phyloP scores from a whole-genome alignment of 2,113 vertebrate genomes.

The Platichthys stellatus region DNA sequence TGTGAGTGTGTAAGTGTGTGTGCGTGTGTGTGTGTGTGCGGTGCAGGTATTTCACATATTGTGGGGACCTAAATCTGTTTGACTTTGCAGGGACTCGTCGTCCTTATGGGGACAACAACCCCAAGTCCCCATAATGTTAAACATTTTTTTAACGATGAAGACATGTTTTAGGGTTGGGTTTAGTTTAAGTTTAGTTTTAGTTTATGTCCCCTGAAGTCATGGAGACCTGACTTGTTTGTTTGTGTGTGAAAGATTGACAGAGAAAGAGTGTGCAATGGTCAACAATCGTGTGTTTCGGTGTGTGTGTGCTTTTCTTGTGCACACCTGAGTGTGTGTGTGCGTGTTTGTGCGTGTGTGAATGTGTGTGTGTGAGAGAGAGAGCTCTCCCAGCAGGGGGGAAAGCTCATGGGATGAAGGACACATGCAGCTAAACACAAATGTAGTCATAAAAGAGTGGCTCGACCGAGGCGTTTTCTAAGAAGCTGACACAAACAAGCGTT shows the following conservation, averaged over 20 bases:
- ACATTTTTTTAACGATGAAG: no score
- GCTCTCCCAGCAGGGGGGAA: slow-evolving; percentile 62
- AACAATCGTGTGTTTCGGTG: slow-evolving; percentile 29
- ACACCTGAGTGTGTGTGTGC: slow-evolving; percentile 29
- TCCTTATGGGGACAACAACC: no score
- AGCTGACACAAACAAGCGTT: slow-evolving; percentile 43
- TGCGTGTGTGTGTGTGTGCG: slow-evolving; percentile 20
- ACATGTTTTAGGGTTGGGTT: no score
- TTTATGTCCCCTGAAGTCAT: background rate
- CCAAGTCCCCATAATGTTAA: no score
- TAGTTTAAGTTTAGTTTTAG: no score
- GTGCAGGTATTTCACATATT: no score
- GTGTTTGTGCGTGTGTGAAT: slow-evolving; percentile 23
- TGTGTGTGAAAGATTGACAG: slow-evolving; percentile 25
- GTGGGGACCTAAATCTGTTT: no score
- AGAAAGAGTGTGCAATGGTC: slow-evolving; percentile 39
- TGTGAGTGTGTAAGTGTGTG: slow-evolving; percentile 36
- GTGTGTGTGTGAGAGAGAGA: slow-evolving; percentile 23
- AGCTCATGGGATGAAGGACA: slow-evolving; percentile 65
- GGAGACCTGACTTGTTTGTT: slow-evolving; percentile 14
- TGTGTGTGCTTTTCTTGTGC: slow-evolving; percentile 16
- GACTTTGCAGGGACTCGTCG: no score
- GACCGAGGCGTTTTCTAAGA: slow-evolving; percentile 60
- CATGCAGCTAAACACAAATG: slow-evolving; percentile 63
- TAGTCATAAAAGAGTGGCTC: slow-evolving; percentile 50